Base-by-base conservation (phyloP, 2,888 invertebrate species). In the Plebejus argus region DNA sequence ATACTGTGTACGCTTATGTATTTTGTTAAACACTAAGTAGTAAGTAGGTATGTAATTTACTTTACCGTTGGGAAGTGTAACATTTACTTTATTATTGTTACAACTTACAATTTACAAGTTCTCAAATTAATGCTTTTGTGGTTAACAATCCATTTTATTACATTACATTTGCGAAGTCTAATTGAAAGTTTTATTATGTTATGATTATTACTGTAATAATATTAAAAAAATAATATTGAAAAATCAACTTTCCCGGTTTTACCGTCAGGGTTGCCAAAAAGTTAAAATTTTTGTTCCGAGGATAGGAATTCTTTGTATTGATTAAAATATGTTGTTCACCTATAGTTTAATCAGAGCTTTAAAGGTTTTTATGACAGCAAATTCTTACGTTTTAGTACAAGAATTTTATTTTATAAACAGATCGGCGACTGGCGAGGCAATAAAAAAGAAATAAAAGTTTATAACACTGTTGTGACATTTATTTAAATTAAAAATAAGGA, bases 391-490 rank as follows among this genome's bases (percentile, higher is more conserved):
- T 53, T 53, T 53, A 53, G 28, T 49, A 49, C 74, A 10, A 28
- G 35, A 28, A 49, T 49, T 49, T 74, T 74, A 49, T 49, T 74
- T 74, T 18, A 18, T 28, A 53, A 45, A 74, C 49, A 74, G 12
- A 53, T 53, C 53, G 28, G 74, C 8, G 12, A 53, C 28, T 33
- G 28, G 74, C 8, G 10, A 18, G 49, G 74, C 74, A 74, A 49
- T 74, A 74, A 74, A 74, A 74, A 74, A 74, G 74, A 23, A 74
- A 74, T 74, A 74, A 74, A 74, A 74, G 35, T 74, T 74, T 66
- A 45, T 74, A 28, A 33, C 74, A 74, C 28, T 49, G 74, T 53
- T 53, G 49, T 53, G 74, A 74, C 53, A 74, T 74, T 53, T 72
- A 49, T 23, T 49, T 74, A 49, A 74, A 49, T 74, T 53, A 49